phyloP scores from a whole-genome alignment of 2,888 invertebrate genomes.

The Acanthopleura granulata region DNA sequence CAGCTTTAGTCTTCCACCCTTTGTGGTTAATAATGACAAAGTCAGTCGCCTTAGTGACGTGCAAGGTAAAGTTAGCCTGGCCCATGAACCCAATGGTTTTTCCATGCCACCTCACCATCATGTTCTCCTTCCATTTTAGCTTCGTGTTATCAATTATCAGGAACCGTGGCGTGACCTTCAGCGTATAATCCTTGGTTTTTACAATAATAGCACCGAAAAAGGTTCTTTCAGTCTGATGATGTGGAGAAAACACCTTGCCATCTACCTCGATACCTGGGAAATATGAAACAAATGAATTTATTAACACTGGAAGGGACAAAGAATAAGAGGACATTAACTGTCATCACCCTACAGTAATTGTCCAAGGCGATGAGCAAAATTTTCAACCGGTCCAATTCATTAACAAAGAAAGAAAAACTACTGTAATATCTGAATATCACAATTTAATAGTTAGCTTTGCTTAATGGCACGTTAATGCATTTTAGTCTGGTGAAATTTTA shows the following conservation, averaged over 20 bases:
- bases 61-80: not conserved
- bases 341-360: not conserved
- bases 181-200: not conserved
- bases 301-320: too few species aligned
- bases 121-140: not conserved
- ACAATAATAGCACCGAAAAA: constrained; percentile 11
- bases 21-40: not conserved
- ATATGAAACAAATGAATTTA: too few species aligned
- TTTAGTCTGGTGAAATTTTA: too few species aligned
- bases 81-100: not conserved
- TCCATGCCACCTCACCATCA: not conserved
- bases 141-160: not conserved
- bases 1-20: not conserved
- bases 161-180: not conserved
- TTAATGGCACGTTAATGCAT: too few species aligned
- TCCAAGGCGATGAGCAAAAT: too few species aligned
- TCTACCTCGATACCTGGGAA: not conserved
- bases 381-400: too few species aligned
- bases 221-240: not conserved
- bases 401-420: too few species aligned
- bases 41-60: not conserved
- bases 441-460: too few species aligned
- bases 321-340: not conserved
- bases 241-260: not conserved
- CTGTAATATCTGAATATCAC: too few species aligned